Conservation (phyloP, 2,113 vertebrate genomes). For the Larimichthys crocea region DNA sequence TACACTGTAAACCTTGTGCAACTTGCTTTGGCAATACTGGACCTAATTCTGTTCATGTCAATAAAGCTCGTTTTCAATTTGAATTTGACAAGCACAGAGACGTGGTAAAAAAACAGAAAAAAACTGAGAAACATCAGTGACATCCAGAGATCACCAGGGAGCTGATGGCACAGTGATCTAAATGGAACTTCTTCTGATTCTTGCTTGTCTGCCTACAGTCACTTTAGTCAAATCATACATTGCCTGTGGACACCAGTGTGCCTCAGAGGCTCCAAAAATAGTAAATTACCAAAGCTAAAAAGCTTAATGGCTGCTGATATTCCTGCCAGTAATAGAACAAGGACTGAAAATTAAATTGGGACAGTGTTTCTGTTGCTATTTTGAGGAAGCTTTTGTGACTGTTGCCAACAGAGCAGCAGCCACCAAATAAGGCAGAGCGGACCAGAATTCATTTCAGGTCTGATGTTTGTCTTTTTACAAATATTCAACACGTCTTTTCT, state of each 20-base stretch:
- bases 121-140: neutral
- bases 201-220: neutral
- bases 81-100: neutral
- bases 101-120: neutral
- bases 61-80: neutral
- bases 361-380: conserved; percentile 30
- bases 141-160: neutral
- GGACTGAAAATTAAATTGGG: conserved; percentile 17
- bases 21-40: neutral
- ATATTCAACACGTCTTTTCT: neutral
- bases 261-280: neutral
- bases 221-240: neutral
- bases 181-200: neutral
- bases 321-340: conserved; percentile 12
- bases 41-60: neutral
- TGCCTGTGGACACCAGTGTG: neutral
- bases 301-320: conserved; percentile 18
- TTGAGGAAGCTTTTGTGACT: neutral
- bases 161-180: neutral
- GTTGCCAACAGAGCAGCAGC: conserved; percentile 1
- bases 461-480: neutral
- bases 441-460: neutral
- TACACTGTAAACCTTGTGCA: neutral
- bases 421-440: neutral
- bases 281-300: conserved; percentile 1